Percentiles rank a stretch among this genome's conserved stretches.
Evolutionary conservation across 2,888 invertebrate genomes (phyloP).

Genomic region (Harpalus rubripes): DNA sequence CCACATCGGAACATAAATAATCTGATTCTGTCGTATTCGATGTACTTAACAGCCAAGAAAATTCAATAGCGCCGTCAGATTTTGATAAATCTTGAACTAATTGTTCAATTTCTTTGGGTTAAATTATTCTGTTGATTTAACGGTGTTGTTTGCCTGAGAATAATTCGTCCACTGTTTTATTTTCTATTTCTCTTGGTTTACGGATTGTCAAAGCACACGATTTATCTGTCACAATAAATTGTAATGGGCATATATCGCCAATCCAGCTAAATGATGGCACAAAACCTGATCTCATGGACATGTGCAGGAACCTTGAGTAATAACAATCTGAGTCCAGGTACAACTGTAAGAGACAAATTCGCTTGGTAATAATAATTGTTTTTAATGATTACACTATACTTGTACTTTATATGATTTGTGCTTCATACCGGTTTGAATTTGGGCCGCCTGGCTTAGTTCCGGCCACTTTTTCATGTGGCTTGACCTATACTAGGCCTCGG

Average conservation of each 20-base stretch:
- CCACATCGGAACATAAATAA: not conserved
- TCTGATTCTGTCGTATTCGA: not conserved
- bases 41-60: slow-evolving; percentile 24
- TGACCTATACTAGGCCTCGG: too few species aligned
- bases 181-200: not conserved
- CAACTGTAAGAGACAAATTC: slow-evolving; percentile 21
- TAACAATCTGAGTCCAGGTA: slow-evolving; percentile 9
- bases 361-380: not conserved
- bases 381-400: too few species aligned
- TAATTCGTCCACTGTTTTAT: slow-evolving; percentile 22
- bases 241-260: slow-evolving; percentile 30
- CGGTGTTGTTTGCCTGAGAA: slow-evolving; percentile 31
- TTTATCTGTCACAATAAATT: slow-evolving; percentile 37
- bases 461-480: too few species aligned
- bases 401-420: too few species aligned
- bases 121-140: slow-evolving; percentile 15
- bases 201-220: slow-evolving; percentile 7
- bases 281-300: slow-evolving; percentile 42
- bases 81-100: slow-evolving; percentile 26
- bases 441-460: too few species aligned
- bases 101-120: slow-evolving; percentile 1
- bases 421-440: too few species aligned
- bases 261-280: slow-evolving; percentile 48
- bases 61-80: slow-evolving; percentile 23
- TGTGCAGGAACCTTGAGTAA: slow-evolving; percentile 2